These are phyloP conservation scores for Agrochola lota DNA, from an alignment of 2,888 invertebrate species.

Conservation along the genomic window DNA sequence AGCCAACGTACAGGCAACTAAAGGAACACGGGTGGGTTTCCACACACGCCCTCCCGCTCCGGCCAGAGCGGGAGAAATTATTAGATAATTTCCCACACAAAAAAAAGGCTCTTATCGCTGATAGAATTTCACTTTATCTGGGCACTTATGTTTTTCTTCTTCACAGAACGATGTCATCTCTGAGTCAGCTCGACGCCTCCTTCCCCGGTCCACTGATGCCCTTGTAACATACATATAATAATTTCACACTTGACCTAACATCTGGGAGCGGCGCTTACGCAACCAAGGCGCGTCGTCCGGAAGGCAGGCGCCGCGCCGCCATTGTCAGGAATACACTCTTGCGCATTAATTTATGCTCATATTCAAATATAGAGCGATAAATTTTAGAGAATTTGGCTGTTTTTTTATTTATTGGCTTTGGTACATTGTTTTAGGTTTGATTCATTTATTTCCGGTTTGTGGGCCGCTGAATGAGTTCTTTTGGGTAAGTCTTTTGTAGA, in stretches of 20 bases:
- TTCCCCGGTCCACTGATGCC: conserved; percentile 53
- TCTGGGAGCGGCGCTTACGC: conserved; percentile 62
- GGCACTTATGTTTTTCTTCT: not conserved
- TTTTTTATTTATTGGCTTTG: conserved; percentile 40
- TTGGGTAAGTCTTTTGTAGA: not conserved
- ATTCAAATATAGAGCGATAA: conserved; percentile 49
- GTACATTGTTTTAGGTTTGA: conserved; percentile 26
- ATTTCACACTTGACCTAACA: conserved; percentile 62
- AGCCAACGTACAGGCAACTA: no score
- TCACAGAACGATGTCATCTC: conserved; percentile 18
- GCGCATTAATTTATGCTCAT: conserved; percentile 48
- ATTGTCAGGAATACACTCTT: conserved; percentile 61
- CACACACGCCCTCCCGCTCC: no score
- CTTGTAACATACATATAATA: conserved; percentile 59
- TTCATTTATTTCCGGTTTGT: conserved; percentile 7
- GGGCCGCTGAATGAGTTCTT: not conserved
- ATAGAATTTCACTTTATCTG: not conserved
- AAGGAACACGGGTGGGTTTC: no score
- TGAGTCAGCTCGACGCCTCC: conserved; percentile 35
- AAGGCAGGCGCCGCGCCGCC: conserved; percentile 70
- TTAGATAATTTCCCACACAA: no score
- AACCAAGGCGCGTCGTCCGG: conserved; percentile 70
- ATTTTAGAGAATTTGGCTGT: conserved; percentile 41
- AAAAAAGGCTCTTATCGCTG: not conserved
- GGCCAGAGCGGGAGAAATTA: no score